Conservation (phyloP, 92 coral and sea anemone genomes). For the Paramuricea clavata region DNA sequence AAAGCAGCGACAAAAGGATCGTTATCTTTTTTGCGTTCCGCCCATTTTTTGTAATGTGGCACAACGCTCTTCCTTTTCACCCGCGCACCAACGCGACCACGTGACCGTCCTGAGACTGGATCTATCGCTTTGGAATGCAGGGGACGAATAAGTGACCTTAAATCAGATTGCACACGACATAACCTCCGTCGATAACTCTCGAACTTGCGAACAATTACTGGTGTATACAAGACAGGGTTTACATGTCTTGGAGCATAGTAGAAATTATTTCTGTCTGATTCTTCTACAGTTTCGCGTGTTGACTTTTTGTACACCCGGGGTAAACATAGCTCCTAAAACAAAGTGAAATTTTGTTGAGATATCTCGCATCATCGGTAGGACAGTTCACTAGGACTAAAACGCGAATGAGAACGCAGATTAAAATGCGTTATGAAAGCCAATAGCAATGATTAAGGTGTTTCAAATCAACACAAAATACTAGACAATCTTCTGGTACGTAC, state of each 20-base stretch:
- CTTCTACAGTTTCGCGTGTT: background rate
- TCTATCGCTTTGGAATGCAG: background rate
- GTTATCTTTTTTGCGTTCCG: background rate
- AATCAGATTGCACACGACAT: constrained; percentile 3
- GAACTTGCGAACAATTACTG: constrained; percentile 24
- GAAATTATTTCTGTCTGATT: background rate
- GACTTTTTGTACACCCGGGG: background rate
- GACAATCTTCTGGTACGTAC: no score
- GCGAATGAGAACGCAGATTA: background rate
- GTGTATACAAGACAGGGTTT: background rate
- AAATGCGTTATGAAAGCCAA: no score
- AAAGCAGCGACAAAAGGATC: background rate
- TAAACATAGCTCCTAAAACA: background rate
- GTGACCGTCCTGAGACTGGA: background rate
- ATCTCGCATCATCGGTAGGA: background rate
- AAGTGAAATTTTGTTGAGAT: background rate
- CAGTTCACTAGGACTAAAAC: no score
- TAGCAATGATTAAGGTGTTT: no score
- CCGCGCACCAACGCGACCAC: background rate
- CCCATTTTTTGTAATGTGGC: background rate
- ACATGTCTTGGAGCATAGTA: constrained; percentile 19
- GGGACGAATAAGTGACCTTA: background rate
- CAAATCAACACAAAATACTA: no score
- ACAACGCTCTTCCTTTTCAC: background rate
- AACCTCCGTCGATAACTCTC: constrained; percentile 37